These are phyloP conservation scores for Ferdinandea cuprea DNA, from an alignment of 2,888 invertebrate genomes.

Conservation along the genomic window DNA sequence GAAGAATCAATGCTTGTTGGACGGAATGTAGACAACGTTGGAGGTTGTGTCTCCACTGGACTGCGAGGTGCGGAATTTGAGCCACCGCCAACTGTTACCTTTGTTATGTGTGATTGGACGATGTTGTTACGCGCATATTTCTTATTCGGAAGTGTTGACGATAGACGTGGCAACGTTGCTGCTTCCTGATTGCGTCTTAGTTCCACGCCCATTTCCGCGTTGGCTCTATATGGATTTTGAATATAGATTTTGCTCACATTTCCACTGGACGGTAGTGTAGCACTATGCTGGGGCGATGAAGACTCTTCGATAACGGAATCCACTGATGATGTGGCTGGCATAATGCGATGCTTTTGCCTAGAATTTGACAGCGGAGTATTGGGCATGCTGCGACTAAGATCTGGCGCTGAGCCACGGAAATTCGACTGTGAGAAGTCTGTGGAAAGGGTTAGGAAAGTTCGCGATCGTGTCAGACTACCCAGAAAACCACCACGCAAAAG, in stretches of 20 bases:
- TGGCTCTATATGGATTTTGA: conserved; percentile 43
- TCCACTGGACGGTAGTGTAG: conserved; percentile 51
- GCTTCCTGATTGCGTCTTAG: conserved; percentile 66
- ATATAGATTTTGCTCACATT: conserved; percentile 70
- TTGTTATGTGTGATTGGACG: conserved; percentile 42
- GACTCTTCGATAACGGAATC: conserved; percentile 79
- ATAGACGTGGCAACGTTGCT: conserved; percentile 59
- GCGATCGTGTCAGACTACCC: conserved; percentile 85
- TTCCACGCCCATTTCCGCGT: conserved; percentile 56
- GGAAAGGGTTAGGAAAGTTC: conserved; percentile 84
- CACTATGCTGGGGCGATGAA: conserved; percentile 71
- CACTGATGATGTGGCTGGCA: conserved; percentile 75
- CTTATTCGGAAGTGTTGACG: conserved; percentile 65
- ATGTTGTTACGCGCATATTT: conserved; percentile 38
- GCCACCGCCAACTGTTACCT: conserved; percentile 42
- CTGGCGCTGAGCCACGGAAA: conserved; percentile 82
- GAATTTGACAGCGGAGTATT: conserved; percentile 80
- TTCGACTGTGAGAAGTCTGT: conserved; percentile 78
- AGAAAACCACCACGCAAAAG: conserved; percentile 83
- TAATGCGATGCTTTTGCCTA: conserved; percentile 74
- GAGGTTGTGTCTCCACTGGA: conserved; percentile 42
- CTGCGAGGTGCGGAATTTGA: conserved; percentile 28
- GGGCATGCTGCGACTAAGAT: conserved; percentile 82
- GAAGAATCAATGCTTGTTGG: conserved; percentile 51
- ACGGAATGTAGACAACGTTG: conserved; percentile 61